Base-by-base conservation (phyloP, 2,113 vertebrate genomes). In the Phocoena phocoena region DNA sequence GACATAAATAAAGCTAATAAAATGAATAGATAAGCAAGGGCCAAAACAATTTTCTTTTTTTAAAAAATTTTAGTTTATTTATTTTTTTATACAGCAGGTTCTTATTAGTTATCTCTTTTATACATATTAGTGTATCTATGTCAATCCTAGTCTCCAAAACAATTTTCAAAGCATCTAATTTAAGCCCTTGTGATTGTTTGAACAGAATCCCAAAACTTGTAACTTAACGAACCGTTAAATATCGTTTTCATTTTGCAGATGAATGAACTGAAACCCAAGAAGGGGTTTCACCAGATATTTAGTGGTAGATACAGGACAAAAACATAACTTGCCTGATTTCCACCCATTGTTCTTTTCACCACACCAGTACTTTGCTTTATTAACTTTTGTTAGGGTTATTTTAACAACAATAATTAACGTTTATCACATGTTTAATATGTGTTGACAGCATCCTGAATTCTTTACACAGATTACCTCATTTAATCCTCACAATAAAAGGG, bases 121-220 rank as follows among this genome's bases (percentile, higher is more conserved):
- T 17, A 53, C 53, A 53, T 53, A 53, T 53, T 6, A 53, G 53
- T 53, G 53, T 53, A 53, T 53, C 18, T 53, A 53, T 6, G 53
- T 53, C 53, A 53, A 18, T 53, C 53, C 5, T 17, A 53, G 53
- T 53, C 53, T 53, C 53, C 17, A 84, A 62, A 93, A 67, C 13
- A 47, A 15, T 85, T 50, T 95, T 62, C 20, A 47, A 63, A 87
- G 5, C 50, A 41, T 88, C 26, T 28, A 21, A 33, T 70, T 91
- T 88, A 95, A 88, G 68, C 41, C 82, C 53, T 95, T 95, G 5
- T 96, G 65, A 71, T 80, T 83, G 10, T 58, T 82, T 55, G 80
- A 74, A 93, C 71, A 92, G 58, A 95, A 41, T 86, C 1, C 21
- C 74, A 8, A 93, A 94, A 88, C 70, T 79, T 68, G 38, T 41